Conservation (phyloP, 2,113 vertebrate genomes). For the Budorcas taxicolor region DNA sequence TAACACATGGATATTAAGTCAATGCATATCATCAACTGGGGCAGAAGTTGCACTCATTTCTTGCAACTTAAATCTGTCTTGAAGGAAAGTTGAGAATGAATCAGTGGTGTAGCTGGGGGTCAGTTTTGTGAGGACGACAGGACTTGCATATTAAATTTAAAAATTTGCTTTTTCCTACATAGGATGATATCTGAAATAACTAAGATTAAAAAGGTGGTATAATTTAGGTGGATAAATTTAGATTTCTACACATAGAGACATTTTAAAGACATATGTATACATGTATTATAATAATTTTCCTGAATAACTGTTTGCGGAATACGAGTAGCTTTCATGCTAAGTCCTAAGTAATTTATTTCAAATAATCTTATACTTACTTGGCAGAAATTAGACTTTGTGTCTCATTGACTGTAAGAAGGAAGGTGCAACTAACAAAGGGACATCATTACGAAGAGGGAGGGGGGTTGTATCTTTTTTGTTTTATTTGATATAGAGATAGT, state of each 20-base stretch:
- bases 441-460: background rate
- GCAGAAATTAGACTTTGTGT: background rate
- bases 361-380: background rate
- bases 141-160: background rate
- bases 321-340: background rate
- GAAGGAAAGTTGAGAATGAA: background rate
- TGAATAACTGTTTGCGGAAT: background rate
- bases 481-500: background rate
- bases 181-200: background rate
- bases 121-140: background rate
- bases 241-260: background rate
- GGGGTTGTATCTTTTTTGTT: background rate
- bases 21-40: background rate
- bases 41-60: conserved; percentile 21
- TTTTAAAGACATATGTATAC: background rate
- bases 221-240: background rate
- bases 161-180: background rate
- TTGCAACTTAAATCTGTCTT: background rate
- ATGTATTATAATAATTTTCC: background rate
- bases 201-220: background rate
- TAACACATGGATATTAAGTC: background rate
- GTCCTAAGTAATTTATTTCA: background rate
- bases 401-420: background rate
- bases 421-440: background rate
- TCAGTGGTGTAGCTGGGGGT: background rate